Evolutionary conservation across 2,113 vertebrate species (phyloP).

Genomic region (Sander vitreus): DNA sequence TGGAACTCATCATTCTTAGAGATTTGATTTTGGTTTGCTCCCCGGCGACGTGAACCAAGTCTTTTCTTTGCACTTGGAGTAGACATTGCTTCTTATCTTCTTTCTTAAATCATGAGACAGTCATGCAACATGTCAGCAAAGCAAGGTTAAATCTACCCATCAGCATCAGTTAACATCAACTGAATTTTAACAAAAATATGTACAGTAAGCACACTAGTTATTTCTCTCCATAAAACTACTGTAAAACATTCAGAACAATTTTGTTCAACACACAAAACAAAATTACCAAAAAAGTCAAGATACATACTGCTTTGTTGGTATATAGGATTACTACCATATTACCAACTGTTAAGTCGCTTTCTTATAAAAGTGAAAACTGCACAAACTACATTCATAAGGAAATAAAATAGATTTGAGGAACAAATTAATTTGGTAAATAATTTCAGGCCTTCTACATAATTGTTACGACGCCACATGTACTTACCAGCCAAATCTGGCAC

Average conservation of each 20-base stretch:
- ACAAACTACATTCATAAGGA: neutral
- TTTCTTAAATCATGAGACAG: conserved; percentile 63
- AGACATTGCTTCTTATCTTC: conserved; percentile 77
- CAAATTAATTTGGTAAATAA: neutral
- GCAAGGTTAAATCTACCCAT: neutral
- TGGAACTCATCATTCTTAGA: conserved; percentile 21
- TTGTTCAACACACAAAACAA: neutral
- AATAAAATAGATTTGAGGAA: neutral
- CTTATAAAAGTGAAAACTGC: neutral
- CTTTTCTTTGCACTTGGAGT: conserved; percentile 75
- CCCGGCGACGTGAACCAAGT: conserved; percentile 80
- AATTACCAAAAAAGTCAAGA: neutral
- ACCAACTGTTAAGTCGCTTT: no score
- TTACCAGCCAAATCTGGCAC: conserved; percentile 53
- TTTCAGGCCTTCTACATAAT: neutral
- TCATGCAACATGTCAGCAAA: conserved; percentile 24
- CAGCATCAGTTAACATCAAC: neutral
- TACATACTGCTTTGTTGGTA: neutral
- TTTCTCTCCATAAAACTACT: neutral
- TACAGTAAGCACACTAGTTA: neutral
- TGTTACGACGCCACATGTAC: conserved; percentile 15
- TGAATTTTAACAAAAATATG: neutral
- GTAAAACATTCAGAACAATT: neutral
- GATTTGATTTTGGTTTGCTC: conserved; percentile 29
- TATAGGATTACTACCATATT: neutral